Percentiles rank a stretch among this genome's conserved stretches.
These are phyloP conservation scores for Cryptus viduatorius DNA, from an alignment of 2,888 invertebrate species.

Conservation along the genomic window DNA sequence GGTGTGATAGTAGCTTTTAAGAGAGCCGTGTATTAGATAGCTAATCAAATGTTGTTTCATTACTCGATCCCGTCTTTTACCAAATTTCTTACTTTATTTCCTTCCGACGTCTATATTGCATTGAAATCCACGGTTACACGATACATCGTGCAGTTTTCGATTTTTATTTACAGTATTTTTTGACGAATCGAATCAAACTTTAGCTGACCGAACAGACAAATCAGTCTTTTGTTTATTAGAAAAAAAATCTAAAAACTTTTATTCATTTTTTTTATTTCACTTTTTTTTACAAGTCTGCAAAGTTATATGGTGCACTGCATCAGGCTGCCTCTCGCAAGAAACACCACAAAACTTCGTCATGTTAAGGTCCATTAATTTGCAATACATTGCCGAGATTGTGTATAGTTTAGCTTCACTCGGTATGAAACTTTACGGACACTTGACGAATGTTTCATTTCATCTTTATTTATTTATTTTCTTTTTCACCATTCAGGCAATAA, in stretches of 20 bases:
- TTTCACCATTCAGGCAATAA: constrained; percentile 18
- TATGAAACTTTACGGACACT: constrained; percentile 13
- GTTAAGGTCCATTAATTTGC: constrained; percentile 44
- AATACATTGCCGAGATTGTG: constrained; percentile 42
- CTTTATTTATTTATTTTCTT: constrained; percentile 1
- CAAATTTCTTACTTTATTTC: too few relatives aligned
- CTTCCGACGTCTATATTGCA: too few relatives aligned
- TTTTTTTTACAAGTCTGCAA: neutral
- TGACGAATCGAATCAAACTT: neutral
- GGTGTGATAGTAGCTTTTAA: constrained; percentile 85
- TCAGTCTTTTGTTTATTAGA: too few relatives aligned
- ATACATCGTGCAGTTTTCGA: too few relatives aligned
- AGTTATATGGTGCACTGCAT: neutral
- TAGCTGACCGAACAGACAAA: too few relatives aligned
- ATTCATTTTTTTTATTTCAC: neutral
- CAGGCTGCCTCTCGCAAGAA: neutral
- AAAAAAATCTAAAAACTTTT: too few relatives aligned
- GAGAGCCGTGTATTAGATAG: constrained; percentile 77
- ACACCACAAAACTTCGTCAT: constrained; percentile 21
- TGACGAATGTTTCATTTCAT: constrained; percentile 35
- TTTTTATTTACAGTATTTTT: neutral
- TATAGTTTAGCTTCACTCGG: constrained; percentile 29
- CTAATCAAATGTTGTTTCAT: constrained; percentile 78
- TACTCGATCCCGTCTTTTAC: neutral
- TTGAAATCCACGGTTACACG: too few relatives aligned